phyloP scores from a whole-genome alignment of 2,888 invertebrate species.

The Phrixothrix hirtus region DNA sequence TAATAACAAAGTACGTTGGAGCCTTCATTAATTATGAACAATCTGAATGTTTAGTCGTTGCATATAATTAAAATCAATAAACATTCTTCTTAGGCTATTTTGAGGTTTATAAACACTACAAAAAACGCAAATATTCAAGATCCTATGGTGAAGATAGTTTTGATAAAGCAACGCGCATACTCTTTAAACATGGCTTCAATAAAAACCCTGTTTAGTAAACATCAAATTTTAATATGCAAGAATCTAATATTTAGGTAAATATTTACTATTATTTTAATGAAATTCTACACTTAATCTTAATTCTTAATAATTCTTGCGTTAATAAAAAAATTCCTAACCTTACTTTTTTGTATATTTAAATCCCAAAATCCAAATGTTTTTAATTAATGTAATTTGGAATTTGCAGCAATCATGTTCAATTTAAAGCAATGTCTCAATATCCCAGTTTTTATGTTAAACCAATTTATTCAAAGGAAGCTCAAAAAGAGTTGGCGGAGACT shows the following conservation, averaged over 20 bases:
- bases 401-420: slow-evolving; percentile 32
- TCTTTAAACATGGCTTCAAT: slow-evolving; percentile 34
- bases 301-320: too few relatives aligned
- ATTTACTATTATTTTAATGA: slow-evolving; percentile 4
- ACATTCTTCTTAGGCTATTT: slow-evolving; percentile 15
- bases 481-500: slow-evolving; percentile 61
- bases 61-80: slow-evolving; percentile 21
- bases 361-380: too few relatives aligned
- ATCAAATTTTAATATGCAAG: slow-evolving; percentile 31
- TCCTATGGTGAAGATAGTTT: slow-evolving; percentile 2
- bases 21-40: slow-evolving; percentile 6
- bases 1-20: background rate
- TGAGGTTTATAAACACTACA: slow-evolving; percentile 19
- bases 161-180: slow-evolving; percentile 7
- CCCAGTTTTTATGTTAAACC: slow-evolving; percentile 65
- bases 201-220: slow-evolving; percentile 34
- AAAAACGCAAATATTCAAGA: slow-evolving; percentile 14
- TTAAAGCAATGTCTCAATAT: slow-evolving; percentile 59
- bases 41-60: slow-evolving; percentile 8
- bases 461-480: slow-evolving; percentile 67
- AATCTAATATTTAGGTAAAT: slow-evolving; percentile 31
- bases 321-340: background rate
- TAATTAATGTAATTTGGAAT: background rate
- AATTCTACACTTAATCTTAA: too few relatives aligned
- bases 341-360: too few relatives aligned